These are phyloP conservation scores for Drosophila testacea DNA, from an alignment of 2,888 invertebrate species.

Conservation along the genomic window DNA sequence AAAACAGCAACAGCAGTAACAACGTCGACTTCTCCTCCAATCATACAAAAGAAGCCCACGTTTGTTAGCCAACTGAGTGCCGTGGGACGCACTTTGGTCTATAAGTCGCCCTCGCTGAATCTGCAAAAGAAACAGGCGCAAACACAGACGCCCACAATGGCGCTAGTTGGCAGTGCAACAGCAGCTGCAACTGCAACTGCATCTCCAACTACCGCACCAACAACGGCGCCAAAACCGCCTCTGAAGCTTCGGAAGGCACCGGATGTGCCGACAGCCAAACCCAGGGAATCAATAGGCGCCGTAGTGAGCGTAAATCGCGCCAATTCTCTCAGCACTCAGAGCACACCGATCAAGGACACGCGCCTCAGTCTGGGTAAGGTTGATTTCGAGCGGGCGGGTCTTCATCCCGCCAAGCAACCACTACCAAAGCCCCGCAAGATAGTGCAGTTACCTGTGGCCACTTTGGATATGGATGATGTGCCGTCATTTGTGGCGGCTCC, in stretches of 20 bases:
- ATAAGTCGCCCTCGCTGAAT: slow-evolving; percentile 84
- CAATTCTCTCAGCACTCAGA: slow-evolving; percentile 70
- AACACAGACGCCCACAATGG: slow-evolving; percentile 70
- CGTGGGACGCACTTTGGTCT: slow-evolving; percentile 85
- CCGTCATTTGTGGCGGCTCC: slow-evolving; percentile 40
- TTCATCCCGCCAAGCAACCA: slow-evolving; percentile 76
- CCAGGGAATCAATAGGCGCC: slow-evolving; percentile 52
- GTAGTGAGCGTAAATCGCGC: slow-evolving; percentile 61
- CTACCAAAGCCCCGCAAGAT: slow-evolving; percentile 81
- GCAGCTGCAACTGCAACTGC: slow-evolving; percentile 39
- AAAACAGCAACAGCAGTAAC: slow-evolving; percentile 82
- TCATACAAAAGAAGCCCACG: slow-evolving; percentile 77
- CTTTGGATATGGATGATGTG: slow-evolving; percentile 79
- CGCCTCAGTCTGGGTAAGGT: slow-evolving; percentile 80
- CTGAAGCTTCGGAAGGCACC: slow-evolving; percentile 81
- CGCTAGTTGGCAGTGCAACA: slow-evolving; percentile 54
- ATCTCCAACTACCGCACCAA: slow-evolving; percentile 34
- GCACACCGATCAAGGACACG: slow-evolving; percentile 74
- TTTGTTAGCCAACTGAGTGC: slow-evolving; percentile 74
- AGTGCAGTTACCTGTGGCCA: slow-evolving; percentile 81
- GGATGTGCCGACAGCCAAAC: slow-evolving; percentile 80
- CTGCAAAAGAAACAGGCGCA: slow-evolving; percentile 82
- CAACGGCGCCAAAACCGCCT: slow-evolving; percentile 71
- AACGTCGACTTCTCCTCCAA: slow-evolving; percentile 55
- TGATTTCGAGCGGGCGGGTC: slow-evolving; percentile 78